Evolutionary conservation across 2,888 invertebrate species (phyloP).

Genomic region (Drosophila neoperkinsi): DNA sequence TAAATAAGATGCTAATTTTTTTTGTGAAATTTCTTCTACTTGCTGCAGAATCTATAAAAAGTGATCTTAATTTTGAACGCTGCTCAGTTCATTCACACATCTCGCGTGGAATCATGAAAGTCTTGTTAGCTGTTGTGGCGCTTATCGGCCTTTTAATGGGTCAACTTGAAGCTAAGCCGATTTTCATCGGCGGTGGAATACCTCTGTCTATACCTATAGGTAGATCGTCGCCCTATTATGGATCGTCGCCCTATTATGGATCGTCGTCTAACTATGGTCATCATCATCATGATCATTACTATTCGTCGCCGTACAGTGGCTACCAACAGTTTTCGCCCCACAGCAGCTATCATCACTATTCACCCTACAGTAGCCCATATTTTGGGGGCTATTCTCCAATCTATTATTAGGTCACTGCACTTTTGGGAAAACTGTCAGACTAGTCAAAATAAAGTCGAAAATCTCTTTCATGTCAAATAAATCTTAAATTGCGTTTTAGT

Average conservation of each 20-base stretch:
- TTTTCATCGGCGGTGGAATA: slow-evolving; percentile 28
- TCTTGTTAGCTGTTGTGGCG: slow-evolving; percentile 17
- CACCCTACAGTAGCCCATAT: not conserved
- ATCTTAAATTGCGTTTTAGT: slow-evolving; percentile 35
- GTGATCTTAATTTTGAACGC: not conserved
- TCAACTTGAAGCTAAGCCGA: slow-evolving; percentile 32
- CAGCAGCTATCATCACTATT: not conserved
- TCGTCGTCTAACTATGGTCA: slow-evolving; percentile 13
- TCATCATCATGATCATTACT: slow-evolving; percentile 36
- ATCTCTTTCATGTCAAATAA: not conserved
- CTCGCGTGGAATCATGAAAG: slow-evolving; percentile 41
- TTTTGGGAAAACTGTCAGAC: slow-evolving; percentile 29
- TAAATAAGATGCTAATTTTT: slow-evolving; percentile 38
- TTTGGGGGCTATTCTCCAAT: slow-evolving; percentile 14
- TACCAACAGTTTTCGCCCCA: slow-evolving; percentile 28
- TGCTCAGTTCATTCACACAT: slow-evolving; percentile 24
- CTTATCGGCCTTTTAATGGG: slow-evolving; percentile 24
- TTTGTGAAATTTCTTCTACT: slow-evolving; percentile 31
- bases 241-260: slow-evolving; percentile 31
- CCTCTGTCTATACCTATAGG: slow-evolving; percentile 45
- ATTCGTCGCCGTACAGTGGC: slow-evolving; percentile 37
- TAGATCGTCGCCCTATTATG: slow-evolving; percentile 34
- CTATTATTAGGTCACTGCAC: slow-evolving; percentile 22
- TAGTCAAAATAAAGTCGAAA: slow-evolving; percentile 26
- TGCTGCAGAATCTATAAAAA: slow-evolving; percentile 30